phyloP scores from a whole-genome alignment of 2,113 vertebrate genomes.

The Corapipo altera region DNA sequence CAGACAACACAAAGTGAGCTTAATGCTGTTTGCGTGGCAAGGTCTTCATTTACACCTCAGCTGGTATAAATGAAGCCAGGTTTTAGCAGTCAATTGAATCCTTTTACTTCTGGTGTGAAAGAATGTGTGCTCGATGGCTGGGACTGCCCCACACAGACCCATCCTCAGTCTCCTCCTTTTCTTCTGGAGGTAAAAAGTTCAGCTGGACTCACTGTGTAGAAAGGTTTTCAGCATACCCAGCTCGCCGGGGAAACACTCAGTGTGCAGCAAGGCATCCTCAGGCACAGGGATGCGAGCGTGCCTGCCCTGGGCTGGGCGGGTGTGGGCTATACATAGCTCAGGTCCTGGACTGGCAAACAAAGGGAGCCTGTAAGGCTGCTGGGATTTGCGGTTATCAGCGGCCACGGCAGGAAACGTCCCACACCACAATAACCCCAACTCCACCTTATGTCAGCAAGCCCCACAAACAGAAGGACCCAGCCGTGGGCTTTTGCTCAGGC shows the following conservation, averaged over 20 bases:
- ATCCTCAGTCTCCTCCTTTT: not conserved
- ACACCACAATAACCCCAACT: conserved; percentile 68
- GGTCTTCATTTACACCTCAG: conserved; percentile 17
- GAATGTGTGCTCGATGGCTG: not conserved
- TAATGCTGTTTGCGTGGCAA: not conserved
- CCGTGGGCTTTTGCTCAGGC: conserved; percentile 74
- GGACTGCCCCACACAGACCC: not conserved
- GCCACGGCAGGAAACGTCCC: conserved; percentile 63
- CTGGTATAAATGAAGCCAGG: not conserved
- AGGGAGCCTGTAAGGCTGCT: conserved; percentile 39
- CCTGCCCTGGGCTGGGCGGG: not conserved
- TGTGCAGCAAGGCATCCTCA: not conserved
- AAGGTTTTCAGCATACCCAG: not conserved
- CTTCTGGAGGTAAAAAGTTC: not conserved
- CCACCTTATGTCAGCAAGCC: conserved; percentile 90
- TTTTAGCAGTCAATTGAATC: conserved; percentile 5
- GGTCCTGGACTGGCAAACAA: not conserved
- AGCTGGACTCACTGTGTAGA: fast-evolving
- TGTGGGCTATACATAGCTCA: not conserved
- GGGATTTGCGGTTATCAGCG: conserved; percentile 71
- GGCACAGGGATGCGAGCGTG: not conserved
- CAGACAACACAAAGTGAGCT: not conserved
- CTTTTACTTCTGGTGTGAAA: not conserved
- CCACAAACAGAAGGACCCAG: conserved; percentile 80
- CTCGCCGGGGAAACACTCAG: fast-evolving